Conservation (phyloP, 2,888 invertebrate genomes). For the Tryphoninae sp. region DNA sequence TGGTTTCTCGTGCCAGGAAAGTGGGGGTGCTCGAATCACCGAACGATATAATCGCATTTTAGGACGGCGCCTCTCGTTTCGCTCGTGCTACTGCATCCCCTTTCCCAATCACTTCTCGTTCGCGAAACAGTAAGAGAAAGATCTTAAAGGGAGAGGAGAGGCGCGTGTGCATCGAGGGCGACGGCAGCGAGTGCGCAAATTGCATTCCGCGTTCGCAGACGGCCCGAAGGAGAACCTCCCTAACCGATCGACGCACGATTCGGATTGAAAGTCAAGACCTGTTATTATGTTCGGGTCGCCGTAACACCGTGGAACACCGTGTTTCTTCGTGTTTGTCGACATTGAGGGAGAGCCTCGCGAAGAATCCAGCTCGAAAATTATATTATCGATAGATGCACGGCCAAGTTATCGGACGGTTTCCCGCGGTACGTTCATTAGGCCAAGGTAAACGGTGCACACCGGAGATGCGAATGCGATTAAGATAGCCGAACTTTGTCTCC, state of each 20-base stretch:
- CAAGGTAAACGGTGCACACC: no score
- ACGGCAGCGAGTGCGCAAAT: slow-evolving; percentile 68
- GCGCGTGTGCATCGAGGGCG: slow-evolving; percentile 38
- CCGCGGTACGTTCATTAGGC: no score
- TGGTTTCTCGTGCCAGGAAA: background rate
- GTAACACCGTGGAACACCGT: slow-evolving; percentile 10
- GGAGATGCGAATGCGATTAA: no score
- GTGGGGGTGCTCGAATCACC: slow-evolving; percentile 31
- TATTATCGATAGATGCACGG: background rate
- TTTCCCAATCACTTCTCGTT: slow-evolving; percentile 8
- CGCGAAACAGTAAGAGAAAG: slow-evolving; percentile 5
- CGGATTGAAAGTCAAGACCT: slow-evolving; percentile 64
- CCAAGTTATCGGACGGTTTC: no score
- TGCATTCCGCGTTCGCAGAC: slow-evolving; percentile 66
- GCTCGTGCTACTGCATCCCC: slow-evolving; percentile 5
- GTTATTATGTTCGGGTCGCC: slow-evolving; percentile 60
- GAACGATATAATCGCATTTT: slow-evolving; percentile 68
- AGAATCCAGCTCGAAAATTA: slow-evolving; percentile 46
- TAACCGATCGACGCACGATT: slow-evolving; percentile 63
- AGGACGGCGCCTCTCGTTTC: slow-evolving; percentile 52
- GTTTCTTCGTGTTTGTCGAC: slow-evolving; percentile 45
- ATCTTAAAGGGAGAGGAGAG: slow-evolving; percentile 36
- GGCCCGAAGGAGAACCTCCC: slow-evolving; percentile 61
- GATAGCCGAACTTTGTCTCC: no score
- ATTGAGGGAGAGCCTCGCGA: slow-evolving; percentile 32